These are phyloP conservation scores for Anarrhichthys ocellatus DNA, from an alignment of 2,113 vertebrate genomes.

Conservation along the genomic window DNA sequence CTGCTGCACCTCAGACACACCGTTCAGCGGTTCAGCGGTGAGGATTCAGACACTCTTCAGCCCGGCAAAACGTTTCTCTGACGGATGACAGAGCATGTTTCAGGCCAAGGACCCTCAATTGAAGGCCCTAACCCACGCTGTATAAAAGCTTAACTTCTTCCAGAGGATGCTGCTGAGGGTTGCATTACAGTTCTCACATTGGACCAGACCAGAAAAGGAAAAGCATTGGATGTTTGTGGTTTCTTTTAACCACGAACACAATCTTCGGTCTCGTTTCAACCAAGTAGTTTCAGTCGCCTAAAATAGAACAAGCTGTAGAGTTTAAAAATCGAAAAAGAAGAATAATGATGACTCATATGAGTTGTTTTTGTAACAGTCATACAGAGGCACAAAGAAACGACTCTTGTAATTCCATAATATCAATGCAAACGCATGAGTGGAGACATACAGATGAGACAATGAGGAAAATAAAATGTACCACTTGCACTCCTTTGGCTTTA, in stretches of 20 bases:
- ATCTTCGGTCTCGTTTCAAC: no score
- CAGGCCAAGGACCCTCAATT: conserved; percentile 10
- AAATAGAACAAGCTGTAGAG: background rate
- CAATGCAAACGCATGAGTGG: background rate
- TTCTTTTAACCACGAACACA: background rate
- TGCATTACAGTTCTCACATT: background rate
- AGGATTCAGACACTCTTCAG: conserved; percentile 1
- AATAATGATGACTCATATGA: background rate
- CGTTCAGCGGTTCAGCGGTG: background rate
- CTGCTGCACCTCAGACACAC: conserved; percentile 39
- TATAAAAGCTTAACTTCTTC: conserved; percentile 1
- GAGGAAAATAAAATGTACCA: no score
- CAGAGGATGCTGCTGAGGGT: background rate
- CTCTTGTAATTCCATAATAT: background rate
- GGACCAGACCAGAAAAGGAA: background rate
- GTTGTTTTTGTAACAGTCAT: background rate
- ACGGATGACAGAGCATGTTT: conserved; percentile 11
- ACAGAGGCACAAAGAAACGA: background rate
- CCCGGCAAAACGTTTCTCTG: conserved; percentile 2
- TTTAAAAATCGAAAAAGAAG: no score
- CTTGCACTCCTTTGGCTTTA: no score
- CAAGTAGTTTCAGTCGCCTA: background rate
- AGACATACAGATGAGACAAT: background rate
- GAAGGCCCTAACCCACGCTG: background rate
- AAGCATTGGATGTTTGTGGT: background rate